phyloP scores from a whole-genome alignment of 1,140 invertebrate species.

The Drosophila sp. region DNA sequence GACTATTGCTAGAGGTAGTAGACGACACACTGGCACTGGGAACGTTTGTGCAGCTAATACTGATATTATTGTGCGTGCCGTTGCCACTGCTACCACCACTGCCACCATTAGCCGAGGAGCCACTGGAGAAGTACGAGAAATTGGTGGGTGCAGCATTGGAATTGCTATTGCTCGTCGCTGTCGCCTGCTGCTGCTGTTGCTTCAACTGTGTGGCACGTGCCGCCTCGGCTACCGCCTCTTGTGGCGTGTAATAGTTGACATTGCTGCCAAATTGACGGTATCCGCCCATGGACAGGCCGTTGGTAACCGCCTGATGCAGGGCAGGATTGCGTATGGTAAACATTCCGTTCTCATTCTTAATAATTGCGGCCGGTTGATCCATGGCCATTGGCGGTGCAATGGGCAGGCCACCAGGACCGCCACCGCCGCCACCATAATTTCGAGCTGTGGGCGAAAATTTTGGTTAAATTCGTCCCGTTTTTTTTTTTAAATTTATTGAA shows the following conservation, averaged over 20 bases:
- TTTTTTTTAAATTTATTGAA: no score
- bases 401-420: constrained; percentile 45
- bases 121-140: constrained; percentile 80
- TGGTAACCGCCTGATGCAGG: constrained; percentile 79
- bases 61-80: constrained; percentile 81
- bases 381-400: constrained; percentile 61
- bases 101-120: constrained; percentile 40
- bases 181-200: constrained; percentile 40
- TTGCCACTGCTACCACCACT: constrained; percentile 33
- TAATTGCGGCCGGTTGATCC: constrained; percentile 86
- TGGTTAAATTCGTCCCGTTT: not conserved
- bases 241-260: constrained; percentile 76
- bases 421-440: constrained; percentile 41
- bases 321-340: constrained; percentile 91
- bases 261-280: constrained; percentile 76
- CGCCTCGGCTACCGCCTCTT: constrained; percentile 72
- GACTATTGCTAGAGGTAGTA: constrained; percentile 32
- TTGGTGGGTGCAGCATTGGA: constrained; percentile 33
- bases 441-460: constrained; percentile 33
- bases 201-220: constrained; percentile 72
- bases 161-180: constrained; percentile 30
- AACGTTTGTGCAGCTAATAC: constrained; percentile 81
- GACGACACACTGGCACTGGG: constrained; percentile 22
- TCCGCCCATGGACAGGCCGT: constrained; percentile 68
- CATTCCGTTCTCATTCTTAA: constrained; percentile 90